Evolutionary conservation across 2,888 invertebrate genomes (phyloP).

Genomic region (Brenthis daphne): DNA sequence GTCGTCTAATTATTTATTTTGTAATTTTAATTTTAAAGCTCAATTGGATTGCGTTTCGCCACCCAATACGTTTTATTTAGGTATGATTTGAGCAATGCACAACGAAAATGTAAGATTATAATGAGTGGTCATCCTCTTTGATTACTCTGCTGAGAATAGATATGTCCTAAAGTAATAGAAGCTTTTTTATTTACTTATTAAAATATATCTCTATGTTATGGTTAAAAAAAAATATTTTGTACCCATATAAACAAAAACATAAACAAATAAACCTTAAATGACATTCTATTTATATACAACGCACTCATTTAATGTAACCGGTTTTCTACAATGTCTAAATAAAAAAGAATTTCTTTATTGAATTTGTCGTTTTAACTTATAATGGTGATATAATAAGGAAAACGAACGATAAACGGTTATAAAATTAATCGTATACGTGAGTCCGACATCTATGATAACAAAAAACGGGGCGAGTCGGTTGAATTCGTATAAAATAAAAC

Average conservation of each 20-base stretch:
- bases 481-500: conserved; percentile 80
- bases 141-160: too few relatives aligned
- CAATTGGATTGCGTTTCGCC: not conserved
- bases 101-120: too few relatives aligned
- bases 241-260: not conserved
- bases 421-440: conserved; percentile 66
- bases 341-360: conserved; percentile 17
- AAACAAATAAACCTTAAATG: not conserved
- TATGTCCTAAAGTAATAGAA: too few relatives aligned
- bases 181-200: too few relatives aligned
- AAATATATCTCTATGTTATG: not conserved
- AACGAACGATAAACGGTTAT: conserved; percentile 49
- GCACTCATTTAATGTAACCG: conserved; percentile 8
- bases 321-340: not conserved
- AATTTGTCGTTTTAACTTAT: conserved; percentile 25
- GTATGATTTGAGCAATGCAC: too few relatives aligned
- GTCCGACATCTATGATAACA: conserved; percentile 74
- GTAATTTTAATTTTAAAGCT: conserved; percentile 13
- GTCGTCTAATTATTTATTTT: conserved; percentile 21
- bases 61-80: too few relatives aligned
- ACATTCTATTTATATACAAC: not conserved
- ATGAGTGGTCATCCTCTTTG: too few relatives aligned
- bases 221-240: not conserved
- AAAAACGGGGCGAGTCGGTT: conserved; percentile 73
- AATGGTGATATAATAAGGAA: conserved; percentile 36